A percentile compares a stretch with the other conserved stretches of the same genome.
Conservation (phyloP, 2,797 vertebrate species). For the Vireo griseus region DNA sequence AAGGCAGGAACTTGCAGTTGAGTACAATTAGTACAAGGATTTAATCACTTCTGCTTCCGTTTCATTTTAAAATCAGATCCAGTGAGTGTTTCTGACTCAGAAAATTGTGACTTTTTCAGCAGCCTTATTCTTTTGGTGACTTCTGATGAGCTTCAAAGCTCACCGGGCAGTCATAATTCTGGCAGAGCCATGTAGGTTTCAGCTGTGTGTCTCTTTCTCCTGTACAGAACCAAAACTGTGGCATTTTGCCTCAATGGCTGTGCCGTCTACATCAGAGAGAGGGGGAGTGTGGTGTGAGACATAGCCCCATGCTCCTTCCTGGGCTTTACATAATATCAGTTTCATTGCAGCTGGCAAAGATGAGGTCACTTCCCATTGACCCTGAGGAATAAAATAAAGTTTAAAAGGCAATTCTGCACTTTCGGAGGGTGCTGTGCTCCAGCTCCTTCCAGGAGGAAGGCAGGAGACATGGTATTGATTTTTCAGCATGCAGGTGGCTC, state of each 20-base stretch:
- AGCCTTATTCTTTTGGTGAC: neutral
- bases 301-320: neutral
- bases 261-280: neutral
- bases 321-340: neutral
- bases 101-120: neutral
- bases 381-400: neutral
- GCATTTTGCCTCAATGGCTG: neutral
- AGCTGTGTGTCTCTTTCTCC: neutral
- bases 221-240: neutral
- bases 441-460: neutral
- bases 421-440: neutral
- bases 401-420: neutral
- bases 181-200: accelerated
- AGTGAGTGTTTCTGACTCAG: neutral
- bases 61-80: neutral
- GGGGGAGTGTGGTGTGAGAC: neutral
- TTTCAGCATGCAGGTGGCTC: neutral
- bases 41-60: neutral
- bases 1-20: neutral
- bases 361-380: neutral
- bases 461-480: neutral
- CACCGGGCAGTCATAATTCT: neutral
- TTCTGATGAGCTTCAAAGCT: neutral
- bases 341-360: neutral
- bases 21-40: neutral